Percentiles rank a stretch among this genome's conserved stretches.
Conservation (phyloP, 2,113 vertebrate species). For the Oreochromis tanganicae region DNA sequence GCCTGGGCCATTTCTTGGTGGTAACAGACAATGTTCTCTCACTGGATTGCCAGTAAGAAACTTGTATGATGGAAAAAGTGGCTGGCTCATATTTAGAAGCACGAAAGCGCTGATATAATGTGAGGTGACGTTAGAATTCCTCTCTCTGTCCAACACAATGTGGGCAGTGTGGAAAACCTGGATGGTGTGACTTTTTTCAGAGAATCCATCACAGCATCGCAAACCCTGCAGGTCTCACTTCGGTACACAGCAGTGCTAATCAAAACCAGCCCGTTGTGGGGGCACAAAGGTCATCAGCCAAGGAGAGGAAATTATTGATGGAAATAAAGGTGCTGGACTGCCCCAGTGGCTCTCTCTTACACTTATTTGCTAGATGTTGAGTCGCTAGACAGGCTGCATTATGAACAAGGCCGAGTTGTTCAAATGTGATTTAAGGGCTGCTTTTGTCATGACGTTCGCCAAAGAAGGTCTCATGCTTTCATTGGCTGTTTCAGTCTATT, state of each 20-base stretch:
- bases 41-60: conserved; percentile 35
- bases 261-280: conserved; percentile 52
- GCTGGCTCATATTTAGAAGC: conserved; percentile 39
- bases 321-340: conserved; percentile 59
- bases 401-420: conserved; percentile 62
- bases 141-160: conserved; percentile 44
- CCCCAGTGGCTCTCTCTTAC: conserved; percentile 7
- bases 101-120: conserved; percentile 48
- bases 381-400: conserved; percentile 35
- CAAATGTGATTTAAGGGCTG: conserved; percentile 73
- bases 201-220: conserved; percentile 77
- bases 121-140: conserved; percentile 55
- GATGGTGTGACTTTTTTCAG: conserved; percentile 65
- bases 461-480: conserved; percentile 63
- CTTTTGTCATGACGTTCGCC: conserved; percentile 61
- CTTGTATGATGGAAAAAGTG: conserved; percentile 45
- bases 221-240: conserved; percentile 75
- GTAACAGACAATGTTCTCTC: conserved; percentile 45
- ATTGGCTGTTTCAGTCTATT: conserved; percentile 64
- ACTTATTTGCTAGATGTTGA: conserved; percentile 11
- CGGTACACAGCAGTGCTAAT: conserved; percentile 52
- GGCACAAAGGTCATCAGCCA: conserved; percentile 60
- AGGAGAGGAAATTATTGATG: conserved; percentile 59
- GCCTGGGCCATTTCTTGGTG: conserved; percentile 28
- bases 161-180: conserved; percentile 62